These are phyloP conservation scores for Dryomyza anilis DNA, from an alignment of 2,888 invertebrate genomes.

Conservation along the genomic window DNA sequence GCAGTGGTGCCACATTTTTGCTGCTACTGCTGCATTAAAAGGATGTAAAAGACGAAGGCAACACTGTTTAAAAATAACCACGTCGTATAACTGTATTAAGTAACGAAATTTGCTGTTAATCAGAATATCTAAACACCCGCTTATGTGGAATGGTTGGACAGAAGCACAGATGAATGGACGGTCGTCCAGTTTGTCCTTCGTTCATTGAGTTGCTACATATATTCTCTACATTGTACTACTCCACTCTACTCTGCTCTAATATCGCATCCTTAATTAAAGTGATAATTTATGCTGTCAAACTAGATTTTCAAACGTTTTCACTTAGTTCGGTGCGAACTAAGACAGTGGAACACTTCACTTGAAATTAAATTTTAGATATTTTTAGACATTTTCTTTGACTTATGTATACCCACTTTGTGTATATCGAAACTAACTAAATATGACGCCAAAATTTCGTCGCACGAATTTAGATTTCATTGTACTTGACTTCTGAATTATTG, in stretches of 20 bases:
- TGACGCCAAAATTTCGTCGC: too few species aligned
- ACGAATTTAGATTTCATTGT: too few species aligned
- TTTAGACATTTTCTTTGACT: too few species aligned
- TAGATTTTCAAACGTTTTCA: slow-evolving; percentile 13
- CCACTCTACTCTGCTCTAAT: slow-evolving; percentile 26
- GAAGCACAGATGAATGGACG: background rate
- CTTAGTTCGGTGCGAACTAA: too few species aligned
- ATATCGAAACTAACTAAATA: too few species aligned
- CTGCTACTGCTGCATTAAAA: background rate
- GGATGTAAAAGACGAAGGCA: background rate
- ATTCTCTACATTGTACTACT: background rate
- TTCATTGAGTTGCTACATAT: background rate
- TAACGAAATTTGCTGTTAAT: slow-evolving; percentile 34
- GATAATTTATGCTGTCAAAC: slow-evolving; percentile 38
- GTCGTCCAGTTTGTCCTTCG: background rate
- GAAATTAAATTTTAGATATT: too few species aligned
- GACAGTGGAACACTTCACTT: too few species aligned
- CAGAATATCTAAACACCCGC: slow-evolving; percentile 13
- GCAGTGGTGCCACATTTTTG: background rate
- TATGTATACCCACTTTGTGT: too few species aligned
- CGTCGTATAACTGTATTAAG: slow-evolving; percentile 34
- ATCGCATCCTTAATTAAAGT: slow-evolving; percentile 37
- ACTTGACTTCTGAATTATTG: too few species aligned
- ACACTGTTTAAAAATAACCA: background rate
- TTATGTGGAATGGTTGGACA: background rate